phyloP scores from a whole-genome alignment of 1,140 invertebrate species.

The Hycleus cichorii region DNA sequence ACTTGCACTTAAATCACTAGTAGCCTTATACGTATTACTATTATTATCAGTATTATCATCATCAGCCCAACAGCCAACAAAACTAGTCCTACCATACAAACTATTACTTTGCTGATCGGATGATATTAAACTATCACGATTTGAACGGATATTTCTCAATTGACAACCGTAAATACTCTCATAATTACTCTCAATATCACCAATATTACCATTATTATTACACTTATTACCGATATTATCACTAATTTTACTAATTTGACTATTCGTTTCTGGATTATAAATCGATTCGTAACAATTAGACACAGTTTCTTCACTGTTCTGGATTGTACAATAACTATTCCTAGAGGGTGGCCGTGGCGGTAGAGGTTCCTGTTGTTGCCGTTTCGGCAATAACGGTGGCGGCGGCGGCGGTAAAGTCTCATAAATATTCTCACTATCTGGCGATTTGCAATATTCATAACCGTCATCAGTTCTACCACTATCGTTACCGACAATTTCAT shows the following conservation, averaged over 20 bases:
- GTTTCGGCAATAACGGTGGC: constrained; percentile 12
- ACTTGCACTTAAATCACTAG: constrained; percentile 44
- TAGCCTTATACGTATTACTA: constrained; percentile 41
- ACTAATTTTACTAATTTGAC: constrained; percentile 7
- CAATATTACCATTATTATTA: constrained; percentile 22
- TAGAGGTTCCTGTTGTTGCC: constrained; percentile 23
- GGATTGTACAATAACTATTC: constrained; percentile 17
- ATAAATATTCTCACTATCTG: constrained; percentile 31
- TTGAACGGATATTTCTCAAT: constrained; percentile 42
- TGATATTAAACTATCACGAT: constrained; percentile 48
- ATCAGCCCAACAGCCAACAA: constrained; percentile 46
- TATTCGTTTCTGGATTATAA: constrained; percentile 22
- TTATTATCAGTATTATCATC: constrained; percentile 44
- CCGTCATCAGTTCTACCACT: constrained; percentile 21
- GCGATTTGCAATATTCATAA: constrained; percentile 11
- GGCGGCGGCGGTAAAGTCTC: constrained; percentile 28
- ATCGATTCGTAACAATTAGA: constrained; percentile 38
- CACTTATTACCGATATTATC: constrained; percentile 29
- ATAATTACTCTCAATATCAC: constrained; percentile 24
- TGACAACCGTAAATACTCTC: constrained; percentile 31
- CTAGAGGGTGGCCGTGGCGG: constrained; percentile 29
- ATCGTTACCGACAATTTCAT: constrained; percentile 21
- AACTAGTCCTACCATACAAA: constrained; percentile 50
- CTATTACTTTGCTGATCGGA: constrained; percentile 60
- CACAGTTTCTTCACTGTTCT: constrained; percentile 17